Evolutionary conservation across 2,888 invertebrate genomes (phyloP), one percentile per base, ranked within the genome.

Genomic region (Drosophila mimica): DNA sequence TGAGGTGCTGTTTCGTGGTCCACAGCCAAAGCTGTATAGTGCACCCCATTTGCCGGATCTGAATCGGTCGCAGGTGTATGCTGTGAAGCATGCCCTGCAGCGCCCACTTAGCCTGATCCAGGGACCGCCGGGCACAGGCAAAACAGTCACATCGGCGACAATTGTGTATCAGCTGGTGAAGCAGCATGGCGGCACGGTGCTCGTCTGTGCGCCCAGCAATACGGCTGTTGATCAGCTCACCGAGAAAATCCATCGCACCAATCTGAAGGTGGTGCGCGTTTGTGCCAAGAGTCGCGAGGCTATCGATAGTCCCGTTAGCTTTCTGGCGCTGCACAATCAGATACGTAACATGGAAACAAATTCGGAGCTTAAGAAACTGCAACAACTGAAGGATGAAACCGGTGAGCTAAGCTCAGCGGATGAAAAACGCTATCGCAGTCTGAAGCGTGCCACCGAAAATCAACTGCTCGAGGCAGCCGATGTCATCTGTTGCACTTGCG

Each of bases 181-280:
- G 89, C 98, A 99, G 91, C 98, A 96, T 83, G 97, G 98, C 6
- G 98, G 98, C 1, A 98, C 98, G 0, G 99, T 99, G 0, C 94
- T 99, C 3, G 99, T 99, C 0, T 99, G 99, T 92, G 99, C 99
- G 0, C 99, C 99, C 0, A 99, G 98, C 72, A 99, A 99, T 93
- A 99, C 99, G 1, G 99, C 99, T 31, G 99, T 99, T 0, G 99
- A 99, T 93, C 99, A 99, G 91, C 94, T 99, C 25, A 99, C 99
- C 0, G 99, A 99, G 93, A 99, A 99, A 93, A 99, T 99, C 64
- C 99, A 99, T 93, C 95, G 96, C 81, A 99, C 99, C 8, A 99
- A 99, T 56, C 94, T 99, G 48, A 99, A 99, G 93, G 94, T 94
- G 6, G 98, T 99, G 4, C 95, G 99, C 0, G 95, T 99, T 13